Conservation (phyloP, 1,140 invertebrate genomes). For the Globodera ellingtonae region DNA sequence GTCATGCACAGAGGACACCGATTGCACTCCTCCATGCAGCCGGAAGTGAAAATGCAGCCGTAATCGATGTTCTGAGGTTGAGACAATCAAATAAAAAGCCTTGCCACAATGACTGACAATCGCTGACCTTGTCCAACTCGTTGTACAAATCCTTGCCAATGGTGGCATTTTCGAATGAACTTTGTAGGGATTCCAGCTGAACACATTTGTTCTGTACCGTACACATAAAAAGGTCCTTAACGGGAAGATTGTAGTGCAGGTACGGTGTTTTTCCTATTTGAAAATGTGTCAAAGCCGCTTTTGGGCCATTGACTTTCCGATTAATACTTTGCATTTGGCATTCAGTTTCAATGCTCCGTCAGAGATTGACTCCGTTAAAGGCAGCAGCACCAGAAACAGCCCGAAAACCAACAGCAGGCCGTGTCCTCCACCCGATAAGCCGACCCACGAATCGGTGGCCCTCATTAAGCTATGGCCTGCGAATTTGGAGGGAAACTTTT, state of each 20-base stretch:
- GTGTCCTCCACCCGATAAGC: neutral
- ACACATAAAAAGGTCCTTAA: constrained; percentile 23
- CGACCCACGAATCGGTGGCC: neutral
- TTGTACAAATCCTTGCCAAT: constrained; percentile 52
- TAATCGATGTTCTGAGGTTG: constrained; percentile 53
- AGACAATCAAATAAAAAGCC: neutral
- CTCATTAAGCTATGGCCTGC: neutral
- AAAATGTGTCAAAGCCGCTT: neutral
- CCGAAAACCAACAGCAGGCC: neutral
- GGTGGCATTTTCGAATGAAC: constrained; percentile 41
- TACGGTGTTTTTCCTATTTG: neutral
- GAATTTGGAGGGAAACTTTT: neutral
- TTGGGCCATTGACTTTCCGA: neutral
- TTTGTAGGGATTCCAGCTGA: constrained; percentile 39
- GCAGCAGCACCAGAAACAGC: neutral
- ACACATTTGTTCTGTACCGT: constrained; percentile 44
- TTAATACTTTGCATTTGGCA: constrained; percentile 23
- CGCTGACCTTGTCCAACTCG: constrained; percentile 52
- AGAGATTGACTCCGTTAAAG: constrained; percentile 5
- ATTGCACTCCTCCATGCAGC: constrained; percentile 56
- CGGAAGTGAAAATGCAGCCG: constrained; percentile 59
- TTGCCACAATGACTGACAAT: neutral
- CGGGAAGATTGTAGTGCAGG: neutral
- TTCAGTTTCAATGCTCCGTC: constrained; percentile 28
- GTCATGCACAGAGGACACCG: constrained; percentile 52